These are phyloP conservation scores for Acleris cristana DNA, from an alignment of 2,888 invertebrate genomes.

Conservation along the genomic window DNA sequence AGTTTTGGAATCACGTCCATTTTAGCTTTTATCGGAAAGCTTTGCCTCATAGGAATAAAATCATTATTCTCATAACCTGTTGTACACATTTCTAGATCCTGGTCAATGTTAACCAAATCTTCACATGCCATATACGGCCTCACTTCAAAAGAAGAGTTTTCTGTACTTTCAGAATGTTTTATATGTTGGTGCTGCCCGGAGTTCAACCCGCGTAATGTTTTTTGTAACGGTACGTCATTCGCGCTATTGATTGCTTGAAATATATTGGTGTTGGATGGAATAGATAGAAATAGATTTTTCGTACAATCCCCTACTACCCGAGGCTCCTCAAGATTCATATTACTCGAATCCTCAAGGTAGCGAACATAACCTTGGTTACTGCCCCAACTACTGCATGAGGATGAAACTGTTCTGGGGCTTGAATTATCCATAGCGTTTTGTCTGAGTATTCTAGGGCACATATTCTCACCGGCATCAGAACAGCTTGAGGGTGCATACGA, in stretches of 20 bases:
- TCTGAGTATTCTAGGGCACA: constrained; percentile 74
- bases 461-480: constrained; percentile 62
- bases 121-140: constrained; percentile 86
- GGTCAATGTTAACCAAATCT: constrained; percentile 86
- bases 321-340: constrained; percentile 64
- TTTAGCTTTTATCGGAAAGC: constrained; percentile 86
- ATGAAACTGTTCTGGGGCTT: constrained; percentile 72
- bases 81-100: constrained; percentile 80
- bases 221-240: constrained; percentile 48
- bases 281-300: constrained; percentile 63
- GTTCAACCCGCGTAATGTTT: constrained; percentile 44
- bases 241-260: constrained; percentile 45
- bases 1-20: constrained; percentile 63
- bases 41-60: constrained; percentile 82
- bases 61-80: constrained; percentile 64
- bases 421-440: constrained; percentile 85
- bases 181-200: constrained; percentile 49
- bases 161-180: constrained; percentile 85
- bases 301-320: constrained; percentile 69
- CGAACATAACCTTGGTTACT: constrained; percentile 87
- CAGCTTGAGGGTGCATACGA: constrained; percentile 70
- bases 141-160: constrained; percentile 83
- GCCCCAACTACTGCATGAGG: constrained; percentile 82
- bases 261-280: constrained; percentile 45
- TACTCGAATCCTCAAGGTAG: constrained; percentile 83